These are phyloP conservation scores for Lepilemur septentrionalis DNA, from an alignment of 2,797 vertebrate genomes.

Conservation along the genomic window DNA sequence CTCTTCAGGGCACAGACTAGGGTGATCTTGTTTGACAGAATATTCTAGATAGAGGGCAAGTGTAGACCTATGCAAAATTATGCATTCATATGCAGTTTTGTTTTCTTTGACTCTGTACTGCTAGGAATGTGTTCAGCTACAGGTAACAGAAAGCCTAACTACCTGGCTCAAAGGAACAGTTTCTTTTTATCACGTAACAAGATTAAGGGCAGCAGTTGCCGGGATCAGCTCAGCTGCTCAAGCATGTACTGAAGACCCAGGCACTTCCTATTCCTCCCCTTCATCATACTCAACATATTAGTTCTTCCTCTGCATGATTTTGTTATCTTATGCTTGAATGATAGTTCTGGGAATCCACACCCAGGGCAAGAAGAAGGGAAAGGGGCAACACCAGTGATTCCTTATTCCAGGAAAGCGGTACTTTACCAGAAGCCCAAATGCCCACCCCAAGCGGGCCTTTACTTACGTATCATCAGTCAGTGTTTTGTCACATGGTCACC, in stretches of 20 bases:
- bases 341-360: not conserved
- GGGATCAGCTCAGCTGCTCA: not conserved
- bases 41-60: not conserved
- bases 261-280: not conserved
- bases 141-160: not conserved
- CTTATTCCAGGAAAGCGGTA: not conserved
- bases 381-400: not conserved
- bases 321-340: not conserved
- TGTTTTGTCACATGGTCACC: not conserved
- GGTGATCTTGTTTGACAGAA: not conserved
- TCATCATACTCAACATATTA: not conserved
- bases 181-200: not conserved
- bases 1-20: not conserved
- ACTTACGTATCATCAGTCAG: not conserved
- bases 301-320: not conserved
- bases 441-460: not conserved
- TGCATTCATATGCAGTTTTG: not conserved
- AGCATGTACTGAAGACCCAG: not conserved
- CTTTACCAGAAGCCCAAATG: not conserved
- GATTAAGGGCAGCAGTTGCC: not conserved
- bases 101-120: conserved; percentile 4
- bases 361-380: not conserved
- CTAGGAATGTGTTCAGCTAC: not conserved
- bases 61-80: not conserved
- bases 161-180: not conserved